Evolutionary conservation across 2,113 vertebrate species (phyloP).

Genomic region (Gallinago media): DNA sequence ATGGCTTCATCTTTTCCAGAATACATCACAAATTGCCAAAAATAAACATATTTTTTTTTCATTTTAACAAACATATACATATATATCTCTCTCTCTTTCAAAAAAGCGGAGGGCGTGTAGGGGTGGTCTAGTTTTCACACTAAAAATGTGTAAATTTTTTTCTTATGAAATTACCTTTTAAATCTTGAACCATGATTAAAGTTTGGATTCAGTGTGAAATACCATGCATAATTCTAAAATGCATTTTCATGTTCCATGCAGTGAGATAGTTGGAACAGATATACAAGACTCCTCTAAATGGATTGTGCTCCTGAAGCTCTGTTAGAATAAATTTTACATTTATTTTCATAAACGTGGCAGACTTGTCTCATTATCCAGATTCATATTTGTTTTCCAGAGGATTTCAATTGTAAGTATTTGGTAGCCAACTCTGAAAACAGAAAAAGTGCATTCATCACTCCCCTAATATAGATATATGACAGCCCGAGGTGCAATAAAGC

Average conservation of each 20-base stretch:
- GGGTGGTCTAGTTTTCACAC: neutral
- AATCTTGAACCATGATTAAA: neutral
- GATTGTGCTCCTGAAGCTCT: constrained; percentile 12
- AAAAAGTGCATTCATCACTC: constrained; percentile 1
- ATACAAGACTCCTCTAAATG: neutral
- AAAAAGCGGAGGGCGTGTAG: neutral
- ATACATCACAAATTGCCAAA: neutral
- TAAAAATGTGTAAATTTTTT: neutral
- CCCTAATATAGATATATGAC: neutral
- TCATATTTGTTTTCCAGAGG: constrained; percentile 59
- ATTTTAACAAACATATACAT: neutral
- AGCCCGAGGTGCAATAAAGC: constrained; percentile 13
- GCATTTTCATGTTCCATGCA: neutral
- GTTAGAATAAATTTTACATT: constrained; percentile 48
- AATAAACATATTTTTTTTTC: neutral
- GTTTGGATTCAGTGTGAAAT: neutral
- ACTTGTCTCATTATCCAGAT: constrained; percentile 58
- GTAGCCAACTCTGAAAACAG: constrained; percentile 10
- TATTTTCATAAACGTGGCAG: constrained; percentile 54
- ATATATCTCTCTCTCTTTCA: neutral
- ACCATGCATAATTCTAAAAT: neutral
- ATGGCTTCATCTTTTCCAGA: neutral
- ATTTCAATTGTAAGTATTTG: constrained; percentile 31
- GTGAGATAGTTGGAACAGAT: neutral
- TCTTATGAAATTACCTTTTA: neutral